A percentile compares a stretch with the other conserved stretches of the same genome.
phyloP scores from a whole-genome alignment of 2,113 vertebrate genomes.

The Casuarius casuarius region DNA sequence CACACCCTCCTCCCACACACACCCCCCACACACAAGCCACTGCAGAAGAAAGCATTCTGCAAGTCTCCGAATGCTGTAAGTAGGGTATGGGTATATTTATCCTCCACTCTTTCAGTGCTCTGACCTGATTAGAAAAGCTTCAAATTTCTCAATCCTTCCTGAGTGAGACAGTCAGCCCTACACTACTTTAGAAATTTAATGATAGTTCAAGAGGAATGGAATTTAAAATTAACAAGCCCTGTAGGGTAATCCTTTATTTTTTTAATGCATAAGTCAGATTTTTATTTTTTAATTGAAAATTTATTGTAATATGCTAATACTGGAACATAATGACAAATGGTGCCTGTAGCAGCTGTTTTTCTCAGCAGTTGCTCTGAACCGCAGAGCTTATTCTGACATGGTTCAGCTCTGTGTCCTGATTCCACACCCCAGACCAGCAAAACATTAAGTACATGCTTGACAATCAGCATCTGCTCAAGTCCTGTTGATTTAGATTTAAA shows the following conservation, averaged over 20 bases:
- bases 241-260: neutral
- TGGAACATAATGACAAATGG: neutral
- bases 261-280: neutral
- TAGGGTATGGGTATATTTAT: neutral
- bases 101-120: neutral
- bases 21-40: neutral
- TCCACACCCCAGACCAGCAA: neutral
- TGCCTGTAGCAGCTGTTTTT: neutral
- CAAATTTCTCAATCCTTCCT: neutral
- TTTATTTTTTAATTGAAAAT: neutral
- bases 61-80: neutral
- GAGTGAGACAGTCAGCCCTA: neutral
- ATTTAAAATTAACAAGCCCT: neutral
- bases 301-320: neutral
- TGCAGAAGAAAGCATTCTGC: neutral
- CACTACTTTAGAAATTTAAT: neutral
- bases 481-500: neutral
- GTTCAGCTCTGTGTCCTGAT: neutral
- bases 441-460: neutral
- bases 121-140: neutral
- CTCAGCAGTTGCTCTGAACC: neutral
- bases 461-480: neutral
- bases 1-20: too few species aligned
- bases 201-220: neutral
- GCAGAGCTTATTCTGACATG: neutral